Base-by-base conservation (phyloP, 35 echinoderm and acorn worm species). In the Acanthaster planci region DNA sequence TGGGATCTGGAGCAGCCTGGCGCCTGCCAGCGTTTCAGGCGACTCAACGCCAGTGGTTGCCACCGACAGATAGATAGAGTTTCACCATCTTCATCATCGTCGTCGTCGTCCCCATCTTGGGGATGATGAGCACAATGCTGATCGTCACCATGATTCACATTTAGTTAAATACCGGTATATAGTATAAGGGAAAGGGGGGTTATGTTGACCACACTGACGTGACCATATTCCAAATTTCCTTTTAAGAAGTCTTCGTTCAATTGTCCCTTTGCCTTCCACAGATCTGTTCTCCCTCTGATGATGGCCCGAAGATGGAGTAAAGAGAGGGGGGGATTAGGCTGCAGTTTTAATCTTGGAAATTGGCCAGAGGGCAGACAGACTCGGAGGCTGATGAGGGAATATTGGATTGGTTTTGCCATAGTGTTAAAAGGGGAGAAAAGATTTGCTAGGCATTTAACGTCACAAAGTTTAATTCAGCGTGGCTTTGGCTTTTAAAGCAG, bases 291-390 rank as follows among this genome's bases (percentile, higher is more conserved):
- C 42, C 42, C 42, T 47, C 42, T 47, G 42, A 47, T 47, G 42
- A 47, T 47, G 4, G 42, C 60, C 34, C 0, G 23, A 34, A 23
- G 64, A 34, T 26, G 64, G 64, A 29, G 14, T 30, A 31, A 31
- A 9, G 30, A 72, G 56, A 59, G 16, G 27, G 27, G 14, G 2
- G 64, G 64, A 72, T 72, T 72, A 72, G 26, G 29, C 26, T 12
- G 64, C 34, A 72, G 64, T 72, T 72, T 72, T 72, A 72, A 72
- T 72, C 64, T 72, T 72, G 64, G 64, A 72, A 29, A 72, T 72
- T 72, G 64, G 22, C 64, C 7, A 34, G 21, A 26, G 64, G 64
- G 64, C 64, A 26, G 64, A 34, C 26, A 26, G 64, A 72, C 64
- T 72, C 34, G 3, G 64, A 29, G 64, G 26, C 64, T 72, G 64